Evolutionary conservation across 2,113 vertebrate genomes (phyloP), one percentile per base, ranked within the genome.

Genomic region (Nothoprocta perdicaria): DNA sequence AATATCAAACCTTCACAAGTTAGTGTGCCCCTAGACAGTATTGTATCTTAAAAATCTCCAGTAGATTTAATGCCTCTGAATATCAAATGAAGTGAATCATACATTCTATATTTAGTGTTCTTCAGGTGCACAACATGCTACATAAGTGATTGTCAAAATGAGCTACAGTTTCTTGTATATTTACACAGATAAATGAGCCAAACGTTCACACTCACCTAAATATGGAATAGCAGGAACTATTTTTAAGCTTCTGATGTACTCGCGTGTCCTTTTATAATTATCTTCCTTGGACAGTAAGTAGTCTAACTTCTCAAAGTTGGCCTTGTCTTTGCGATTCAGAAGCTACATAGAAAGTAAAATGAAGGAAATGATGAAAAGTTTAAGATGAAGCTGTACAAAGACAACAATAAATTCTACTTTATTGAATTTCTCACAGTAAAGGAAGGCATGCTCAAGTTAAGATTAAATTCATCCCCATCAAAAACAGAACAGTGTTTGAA

Each of bases 201-300:
- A 55, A 35, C 71, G 62, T 17, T 86, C 77, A 93, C 95, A 98
- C 96, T 96, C 97, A 99, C 99, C 99, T 86, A 99, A 97, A 94
- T 99, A 99, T 6, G 99, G 99, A 93, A 99, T 99, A 57, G 98
- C 98, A 91, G 99, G 98, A 50, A 98, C 98, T 98, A 99, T 99
- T 98, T 98, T 99, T 89, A 99, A 95, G 89, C 98, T 98, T 91
- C 98, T 97, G 92, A 99, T 99, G 82, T 99, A 98, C 43, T 99
- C 98, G 63, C 99, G 98, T 94, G 98, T 99, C 77, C 98, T 97
- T 76, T 98, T 99, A 94, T 99, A 99, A 94, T 99, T 99, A 94
- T 99, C 98, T 89, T 99, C 99, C 81, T 99, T 99, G 16, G 99
- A 98, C 33, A 99, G 98, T 85, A 99, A 96, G 84, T 98, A 99